These are phyloP conservation scores for Stomatorhinus ivindoensis DNA, from an alignment of 2,113 vertebrate species.

Conservation along the genomic window DNA sequence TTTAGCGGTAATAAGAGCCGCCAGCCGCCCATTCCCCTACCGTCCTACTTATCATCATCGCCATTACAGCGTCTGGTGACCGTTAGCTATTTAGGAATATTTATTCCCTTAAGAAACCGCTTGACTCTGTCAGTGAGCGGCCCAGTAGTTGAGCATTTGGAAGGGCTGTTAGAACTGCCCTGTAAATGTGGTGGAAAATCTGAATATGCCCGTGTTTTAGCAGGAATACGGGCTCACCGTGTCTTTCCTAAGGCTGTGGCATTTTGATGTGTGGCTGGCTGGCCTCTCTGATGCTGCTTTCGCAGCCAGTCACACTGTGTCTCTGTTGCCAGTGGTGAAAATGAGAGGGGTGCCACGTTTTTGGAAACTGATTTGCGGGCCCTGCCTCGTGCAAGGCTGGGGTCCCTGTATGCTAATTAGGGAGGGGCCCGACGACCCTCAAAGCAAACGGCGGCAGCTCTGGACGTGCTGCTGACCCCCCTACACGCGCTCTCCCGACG, in stretches of 20 bases:
- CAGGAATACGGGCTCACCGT: neutral
- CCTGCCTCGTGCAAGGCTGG: neutral
- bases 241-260: neutral
- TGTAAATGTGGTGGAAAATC: neutral
- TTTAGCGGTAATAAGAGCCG: conserved; percentile 2
- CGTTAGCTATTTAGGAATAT: conserved; percentile 10
- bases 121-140: neutral
- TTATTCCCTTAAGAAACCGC: conserved; percentile 2
- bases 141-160: neutral
- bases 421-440: neutral
- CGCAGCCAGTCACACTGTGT: neutral
- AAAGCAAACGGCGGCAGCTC: neutral
- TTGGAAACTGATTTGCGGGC: neutral
- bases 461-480: neutral
- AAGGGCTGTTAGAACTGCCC: neutral
- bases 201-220: neutral
- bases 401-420: conserved; percentile 1
- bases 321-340: neutral
- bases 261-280: neutral
- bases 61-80: conserved; percentile 3
- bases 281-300: neutral
- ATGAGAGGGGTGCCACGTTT: neutral
- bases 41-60: neutral
- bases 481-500: neutral
- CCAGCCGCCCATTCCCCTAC: neutral